Evolutionary conservation across 2,888 invertebrate species (phyloP).

Genomic region (Patella pellucida): DNA sequence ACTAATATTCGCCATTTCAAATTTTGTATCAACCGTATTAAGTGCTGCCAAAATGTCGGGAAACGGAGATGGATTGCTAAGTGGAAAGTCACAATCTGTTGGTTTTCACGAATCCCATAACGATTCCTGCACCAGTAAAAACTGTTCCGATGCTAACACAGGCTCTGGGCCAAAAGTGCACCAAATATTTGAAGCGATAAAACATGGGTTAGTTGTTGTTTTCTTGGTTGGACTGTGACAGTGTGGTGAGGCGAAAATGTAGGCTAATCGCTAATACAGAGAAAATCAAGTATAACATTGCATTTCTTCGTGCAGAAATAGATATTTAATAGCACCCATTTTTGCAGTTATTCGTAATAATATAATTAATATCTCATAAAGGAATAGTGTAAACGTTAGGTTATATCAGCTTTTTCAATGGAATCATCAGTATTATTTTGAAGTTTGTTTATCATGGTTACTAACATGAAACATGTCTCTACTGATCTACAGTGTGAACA

Average conservation of each 20-base stretch:
- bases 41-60: slow-evolving; percentile 26
- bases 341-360: no score
- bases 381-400: no score
- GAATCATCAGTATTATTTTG: no score
- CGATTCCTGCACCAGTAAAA: slow-evolving; percentile 24
- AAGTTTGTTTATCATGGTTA: no score
- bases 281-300: no score
- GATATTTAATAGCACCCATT: no score
- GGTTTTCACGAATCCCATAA: slow-evolving; percentile 2
- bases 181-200: slow-evolving; percentile 84
- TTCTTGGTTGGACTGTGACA: not conserved
- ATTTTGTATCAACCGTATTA: not conserved
- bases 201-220: slow-evolving; percentile 79
- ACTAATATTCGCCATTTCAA: not conserved
- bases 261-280: no score
- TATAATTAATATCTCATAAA: no score
- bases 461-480: no score
- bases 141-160: slow-evolving; percentile 21
- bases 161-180: slow-evolving; percentile 38
- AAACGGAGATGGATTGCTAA: slow-evolving; percentile 6
- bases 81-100: slow-evolving; percentile 11
- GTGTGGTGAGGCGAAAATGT: not conserved
- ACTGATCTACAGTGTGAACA: no score
- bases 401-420: no score
- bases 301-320: no score